Percentiles rank a stretch among this genome's conserved stretches.
These are phyloP conservation scores for Atlantisia rogersi DNA, from an alignment of 2,113 vertebrate species.

Conservation along the genomic window DNA sequence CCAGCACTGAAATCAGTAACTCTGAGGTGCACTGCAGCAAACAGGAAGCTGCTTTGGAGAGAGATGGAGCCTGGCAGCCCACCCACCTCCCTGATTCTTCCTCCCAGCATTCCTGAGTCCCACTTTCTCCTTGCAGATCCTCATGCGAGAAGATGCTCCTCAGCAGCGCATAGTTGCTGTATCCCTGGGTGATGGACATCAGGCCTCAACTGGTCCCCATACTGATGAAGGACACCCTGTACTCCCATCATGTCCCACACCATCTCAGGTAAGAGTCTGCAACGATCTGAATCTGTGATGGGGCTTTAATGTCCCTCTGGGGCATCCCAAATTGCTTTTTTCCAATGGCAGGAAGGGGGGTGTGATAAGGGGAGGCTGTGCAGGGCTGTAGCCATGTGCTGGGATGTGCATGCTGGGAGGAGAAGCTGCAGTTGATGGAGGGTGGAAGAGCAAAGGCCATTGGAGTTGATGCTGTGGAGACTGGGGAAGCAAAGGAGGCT, in stretches of 20 bases:
- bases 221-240: background rate
- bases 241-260: background rate
- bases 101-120: background rate
- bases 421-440: background rate
- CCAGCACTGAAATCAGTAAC: background rate
- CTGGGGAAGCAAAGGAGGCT: background rate
- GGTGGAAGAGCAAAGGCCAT: background rate
- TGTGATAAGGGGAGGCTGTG: background rate
- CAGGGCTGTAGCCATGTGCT: background rate
- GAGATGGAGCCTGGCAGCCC: background rate
- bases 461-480: background rate
- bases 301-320: background rate
- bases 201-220: background rate
- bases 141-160: background rate
- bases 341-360: background rate
- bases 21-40: rapidly evolving
- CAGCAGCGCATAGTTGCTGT: background rate
- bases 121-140: conserved; percentile 29
- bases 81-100: background rate
- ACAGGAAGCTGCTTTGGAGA: background rate
- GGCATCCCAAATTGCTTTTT: background rate
- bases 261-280: conserved; percentile 20
- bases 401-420: background rate
- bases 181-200: background rate
- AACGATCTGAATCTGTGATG: rapidly evolving